Conservation (phyloP, 2,113 vertebrate species). For the Patagioenas fasciata region DNA sequence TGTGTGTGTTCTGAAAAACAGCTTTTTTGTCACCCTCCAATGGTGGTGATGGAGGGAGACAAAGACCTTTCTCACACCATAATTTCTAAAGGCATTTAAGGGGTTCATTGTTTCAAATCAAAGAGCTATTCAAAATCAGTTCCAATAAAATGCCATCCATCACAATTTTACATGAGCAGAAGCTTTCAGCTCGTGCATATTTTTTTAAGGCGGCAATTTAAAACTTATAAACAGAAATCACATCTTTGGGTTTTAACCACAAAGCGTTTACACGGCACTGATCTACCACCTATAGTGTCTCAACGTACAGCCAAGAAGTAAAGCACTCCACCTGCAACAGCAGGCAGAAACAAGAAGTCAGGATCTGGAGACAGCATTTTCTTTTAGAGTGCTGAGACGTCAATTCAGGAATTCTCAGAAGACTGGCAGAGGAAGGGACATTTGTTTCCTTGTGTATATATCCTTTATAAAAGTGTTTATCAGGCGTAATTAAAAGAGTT, state of each 20-base stretch:
- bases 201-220: constrained; percentile 63
- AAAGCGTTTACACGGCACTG: constrained; percentile 23
- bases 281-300: constrained; percentile 4
- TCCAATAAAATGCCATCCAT: constrained; percentile 51
- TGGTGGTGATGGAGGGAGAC: not conserved
- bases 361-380: not conserved
- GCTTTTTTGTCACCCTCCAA: not conserved
- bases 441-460: not conserved
- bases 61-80: not conserved
- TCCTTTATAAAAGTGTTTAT: not conserved
- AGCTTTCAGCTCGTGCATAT: constrained; percentile 46
- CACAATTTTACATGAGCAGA: constrained; percentile 29
- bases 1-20: not conserved
- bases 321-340: not conserved
- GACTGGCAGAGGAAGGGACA: not conserved
- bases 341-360: not conserved
- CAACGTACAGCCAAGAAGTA: not conserved
- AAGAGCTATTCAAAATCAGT: constrained; percentile 43
- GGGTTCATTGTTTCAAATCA: constrained; percentile 39
- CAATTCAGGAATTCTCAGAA: not conserved
- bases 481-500: not conserved
- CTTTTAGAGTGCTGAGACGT: not conserved
- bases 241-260: constrained; percentile 52
- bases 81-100: constrained; percentile 33
- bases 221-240: constrained; percentile 66